These are phyloP conservation scores for Dendroctonus valens DNA, from an alignment of 1,140 invertebrate genomes.

Conservation along the genomic window DNA sequence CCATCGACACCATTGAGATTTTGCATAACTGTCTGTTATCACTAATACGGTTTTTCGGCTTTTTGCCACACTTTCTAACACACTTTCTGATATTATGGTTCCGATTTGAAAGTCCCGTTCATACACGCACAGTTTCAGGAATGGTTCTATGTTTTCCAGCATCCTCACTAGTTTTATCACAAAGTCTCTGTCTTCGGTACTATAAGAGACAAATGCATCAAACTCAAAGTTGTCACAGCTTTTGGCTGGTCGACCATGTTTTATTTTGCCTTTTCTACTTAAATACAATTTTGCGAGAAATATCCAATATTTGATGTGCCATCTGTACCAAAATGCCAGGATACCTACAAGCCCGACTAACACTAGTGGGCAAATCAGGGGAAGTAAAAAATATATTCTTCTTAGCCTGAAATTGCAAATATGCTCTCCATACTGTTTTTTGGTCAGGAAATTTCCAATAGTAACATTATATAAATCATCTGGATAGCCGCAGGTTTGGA, in stretches of 20 bases:
- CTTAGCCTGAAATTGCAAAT: conserved; percentile 5
- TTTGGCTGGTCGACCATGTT: conserved; percentile 20
- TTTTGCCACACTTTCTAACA: conserved; percentile 58
- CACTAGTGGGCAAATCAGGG: neutral
- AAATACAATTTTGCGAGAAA: conserved; percentile 54
- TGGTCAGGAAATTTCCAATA: conserved; percentile 26
- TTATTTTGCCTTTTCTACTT: conserved; percentile 50
- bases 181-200: conserved; percentile 61
- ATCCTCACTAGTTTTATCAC: conserved; percentile 57
- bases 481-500: conserved; percentile 26
- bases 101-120: conserved; percentile 67
- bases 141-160: conserved; percentile 57
- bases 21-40: conserved; percentile 63
- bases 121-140: conserved; percentile 62
- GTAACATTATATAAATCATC: conserved; percentile 28
- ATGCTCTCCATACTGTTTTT: conserved; percentile 4
- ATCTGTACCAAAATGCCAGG: conserved; percentile 40
- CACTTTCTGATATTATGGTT: conserved; percentile 60
- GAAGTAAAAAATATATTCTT: conserved; percentile 14
- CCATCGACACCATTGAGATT: conserved; percentile 67
- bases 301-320: conserved; percentile 57
- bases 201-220: conserved; percentile 68
- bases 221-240: conserved; percentile 52
- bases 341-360: conserved; percentile 1
- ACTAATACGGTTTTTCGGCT: conserved; percentile 63